Evolutionary conservation across 2,797 vertebrate species (phyloP).

Genomic region (Diglossa cyanea): DNA sequence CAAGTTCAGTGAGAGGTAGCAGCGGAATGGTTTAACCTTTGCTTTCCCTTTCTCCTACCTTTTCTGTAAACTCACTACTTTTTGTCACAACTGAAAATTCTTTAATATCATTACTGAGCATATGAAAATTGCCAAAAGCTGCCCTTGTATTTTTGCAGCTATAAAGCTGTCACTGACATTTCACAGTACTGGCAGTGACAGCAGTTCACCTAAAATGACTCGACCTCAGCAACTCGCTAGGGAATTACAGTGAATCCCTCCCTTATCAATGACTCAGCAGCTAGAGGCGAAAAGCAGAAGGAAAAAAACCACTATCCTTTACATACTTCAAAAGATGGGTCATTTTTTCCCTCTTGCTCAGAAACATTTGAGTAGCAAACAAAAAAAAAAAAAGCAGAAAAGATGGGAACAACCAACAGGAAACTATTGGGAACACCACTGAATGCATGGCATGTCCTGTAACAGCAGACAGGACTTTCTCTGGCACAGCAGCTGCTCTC

Average conservation of each 20-base stretch:
- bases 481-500: background rate
- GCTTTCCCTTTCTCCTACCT: background rate
- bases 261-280: background rate
- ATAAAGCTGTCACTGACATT: background rate
- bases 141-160: background rate
- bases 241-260: background rate
- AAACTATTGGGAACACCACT: background rate
- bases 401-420: background rate
- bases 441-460: rapidly evolving
- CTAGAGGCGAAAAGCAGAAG: background rate
- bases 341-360: background rate
- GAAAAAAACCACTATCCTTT: background rate
- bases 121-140: background rate
- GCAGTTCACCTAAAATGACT: background rate
- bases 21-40: background rate
- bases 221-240: background rate
- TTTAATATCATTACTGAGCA: background rate
- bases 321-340: background rate
- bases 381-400: background rate
- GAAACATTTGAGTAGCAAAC: background rate
- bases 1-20: background rate
- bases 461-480: background rate
- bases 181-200: background rate
- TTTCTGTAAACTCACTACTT: background rate
- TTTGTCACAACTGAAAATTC: background rate